Base-by-base conservation (phyloP, 1,140 invertebrate genomes). In the Dendroctonus ponderosae region DNA sequence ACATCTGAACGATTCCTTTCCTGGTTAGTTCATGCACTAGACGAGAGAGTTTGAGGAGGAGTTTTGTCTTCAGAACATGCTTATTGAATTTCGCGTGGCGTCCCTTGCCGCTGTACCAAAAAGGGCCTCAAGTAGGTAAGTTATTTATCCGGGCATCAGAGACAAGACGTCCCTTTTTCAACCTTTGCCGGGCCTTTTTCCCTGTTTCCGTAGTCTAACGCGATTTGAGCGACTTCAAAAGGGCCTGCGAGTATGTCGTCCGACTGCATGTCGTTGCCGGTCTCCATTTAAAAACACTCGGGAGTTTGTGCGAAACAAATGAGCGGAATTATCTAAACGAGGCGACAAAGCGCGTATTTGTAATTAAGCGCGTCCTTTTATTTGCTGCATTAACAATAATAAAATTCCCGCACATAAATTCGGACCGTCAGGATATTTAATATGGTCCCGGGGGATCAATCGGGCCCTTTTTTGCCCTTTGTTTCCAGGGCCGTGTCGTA, bases 381-480 rank as follows among this genome's bases (percentile, higher is more conserved):
- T 59, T 59, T 26, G 40, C 14, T 8, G 26, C 52, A 51, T 51
- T 61, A 61, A 51, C 62, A 41, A 64, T 57, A 11, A 52, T 51
- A 48, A 37, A 49, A 15, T 56, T 64, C 57, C 43, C 43, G 53
- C 26, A 53, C 60, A 53, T 51, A 61, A 61, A 61, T 61, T 61
- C 59, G n/a, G 3, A 14, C 44, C 41, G 62, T 64, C 62, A 64
- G 44, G 44, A 66, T 59, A 43, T 58, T 66, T 71, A 71, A 71
- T 71, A 68, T 62, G 62, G 48, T 58, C 69, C 69, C 62, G 5
- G 6, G 6, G 69, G 69, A 62, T 67, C 62, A 64, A 71, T 70
- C 66, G 56, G 39, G 62, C 41, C 14, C 56, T 53, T 54, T 62
- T 66, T 65, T 59, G 46, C 43, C 65, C 52, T 65, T 65, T 53